Percentiles rank a stretch among this genome's conserved stretches.
Conservation (phyloP, 2,797 vertebrate genomes). For the Loris lydekkerianus region DNA sequence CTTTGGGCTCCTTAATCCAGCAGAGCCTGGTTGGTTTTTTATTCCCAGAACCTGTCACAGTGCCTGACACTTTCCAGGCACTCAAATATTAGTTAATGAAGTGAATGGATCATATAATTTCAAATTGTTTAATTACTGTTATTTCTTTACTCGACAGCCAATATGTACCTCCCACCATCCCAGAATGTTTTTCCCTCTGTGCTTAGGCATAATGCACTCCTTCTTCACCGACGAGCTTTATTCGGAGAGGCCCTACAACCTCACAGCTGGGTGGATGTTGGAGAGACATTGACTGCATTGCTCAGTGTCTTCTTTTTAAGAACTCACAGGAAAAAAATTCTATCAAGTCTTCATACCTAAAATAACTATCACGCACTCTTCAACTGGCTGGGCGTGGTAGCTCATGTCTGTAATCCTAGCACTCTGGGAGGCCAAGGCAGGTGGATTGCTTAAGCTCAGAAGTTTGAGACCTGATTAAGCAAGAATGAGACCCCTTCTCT, state of each 20-base stretch:
- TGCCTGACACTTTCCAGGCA: background rate
- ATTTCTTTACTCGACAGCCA: background rate
- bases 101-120: background rate
- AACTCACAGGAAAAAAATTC: background rate
- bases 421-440: no score
- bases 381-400: no score
- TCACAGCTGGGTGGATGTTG: background rate
- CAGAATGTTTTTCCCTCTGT: background rate
- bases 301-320: background rate
- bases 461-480: no score
- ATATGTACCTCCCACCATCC: background rate
- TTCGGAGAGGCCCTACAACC: background rate
- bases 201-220: background rate
- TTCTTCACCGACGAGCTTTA: background rate
- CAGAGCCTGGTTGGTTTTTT: background rate
- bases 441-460: no score
- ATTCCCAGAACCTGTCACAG: background rate
- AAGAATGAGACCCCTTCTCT: no score
- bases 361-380: background rate
- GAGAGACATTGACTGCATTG: background rate
- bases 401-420: no score
- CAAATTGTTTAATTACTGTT: background rate
- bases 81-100: background rate
- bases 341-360: background rate
- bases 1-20: background rate